Evolutionary conservation across 2,113 vertebrate genomes (phyloP).

Genomic region (Canis aureus): DNA sequence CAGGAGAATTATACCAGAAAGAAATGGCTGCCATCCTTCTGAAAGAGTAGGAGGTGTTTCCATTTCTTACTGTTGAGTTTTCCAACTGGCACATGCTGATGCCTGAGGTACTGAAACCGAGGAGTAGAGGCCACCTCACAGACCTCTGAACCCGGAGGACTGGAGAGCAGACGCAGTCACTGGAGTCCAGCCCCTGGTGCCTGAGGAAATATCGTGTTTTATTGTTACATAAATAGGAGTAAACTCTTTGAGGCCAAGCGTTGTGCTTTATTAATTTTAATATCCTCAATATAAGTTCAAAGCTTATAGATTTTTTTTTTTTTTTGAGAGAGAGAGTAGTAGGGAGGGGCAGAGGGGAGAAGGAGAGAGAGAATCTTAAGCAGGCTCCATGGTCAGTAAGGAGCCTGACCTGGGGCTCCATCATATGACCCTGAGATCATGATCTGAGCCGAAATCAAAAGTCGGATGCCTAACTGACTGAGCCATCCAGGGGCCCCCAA

Average conservation of each 20-base stretch:
- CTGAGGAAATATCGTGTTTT: not conserved
- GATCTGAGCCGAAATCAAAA: not conserved
- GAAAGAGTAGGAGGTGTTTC: not conserved
- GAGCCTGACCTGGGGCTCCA: no score
- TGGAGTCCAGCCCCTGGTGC: not conserved
- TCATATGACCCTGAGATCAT: not conserved
- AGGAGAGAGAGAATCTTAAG: not conserved
- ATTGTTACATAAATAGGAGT: not conserved
- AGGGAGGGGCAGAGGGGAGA: not conserved
- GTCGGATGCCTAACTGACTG: not conserved
- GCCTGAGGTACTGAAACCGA: not conserved
- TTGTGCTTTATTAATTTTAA: slow-evolving; percentile 38
- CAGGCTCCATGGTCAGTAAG: no score
- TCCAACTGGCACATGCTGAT: not conserved
- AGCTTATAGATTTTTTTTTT: not conserved
- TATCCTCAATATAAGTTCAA: not conserved
- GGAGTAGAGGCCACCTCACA: not conserved
- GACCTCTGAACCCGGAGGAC: not conserved
- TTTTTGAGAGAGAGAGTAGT: not conserved
- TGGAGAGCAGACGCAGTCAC: not conserved
- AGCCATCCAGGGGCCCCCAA: not conserved
- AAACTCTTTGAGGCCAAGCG: not conserved
- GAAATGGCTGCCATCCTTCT: not conserved
- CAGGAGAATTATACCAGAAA: not conserved
- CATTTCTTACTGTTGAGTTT: not conserved